Base-by-base conservation (phyloP, 2,888 invertebrate species). In the Ormyrus rosae region DNA sequence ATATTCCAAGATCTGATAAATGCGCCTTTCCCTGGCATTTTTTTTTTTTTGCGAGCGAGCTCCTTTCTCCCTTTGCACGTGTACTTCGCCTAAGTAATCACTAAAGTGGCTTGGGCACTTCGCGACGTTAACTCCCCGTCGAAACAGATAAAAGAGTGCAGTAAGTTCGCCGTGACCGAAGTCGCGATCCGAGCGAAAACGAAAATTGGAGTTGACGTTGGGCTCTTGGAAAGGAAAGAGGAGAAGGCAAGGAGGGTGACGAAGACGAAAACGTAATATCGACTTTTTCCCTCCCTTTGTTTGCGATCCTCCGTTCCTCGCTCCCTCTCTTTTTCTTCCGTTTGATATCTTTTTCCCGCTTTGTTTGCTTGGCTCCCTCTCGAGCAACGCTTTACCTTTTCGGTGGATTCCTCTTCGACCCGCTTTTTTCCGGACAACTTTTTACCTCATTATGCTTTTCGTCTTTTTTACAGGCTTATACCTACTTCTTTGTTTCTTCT, bases 141-240 rank as follows among this genome's bases (percentile, higher is more conserved):
- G 75, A 83, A 83, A 77, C 79, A 73, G 83, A 85, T 85, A 84
- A 86, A 81, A 64, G 69, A 74, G 53, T 48, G 67, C 50, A 8
- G 13, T 19, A 58, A 79, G 63, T 63, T 45, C 19, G 34, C 13
- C 53, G 60, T 58, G 60, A 55, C 56, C 56, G 64, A 64, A 19
- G 34, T 60, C 65, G 68, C 51, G 68, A 73, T 55, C 56, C 69
- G 53, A 50, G 58, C 10, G 64, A 11, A 11, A 76, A 79, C 72
- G 78, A 76, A 75, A 81, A 81, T 78, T 78, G 75, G 67, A 76
- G 74, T 60, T 68, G 81, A 81, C 78, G 63, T 53, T 64, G 65
- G 65, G 63, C 45, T 55, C 34, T 34, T 34, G 61, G 64, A 72
- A 51, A 78, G 63, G 63, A 61, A 56, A 67, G 56, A 60, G 70